Evolutionary conservation across 2,797 vertebrate genomes (phyloP).

Genomic region (Galago senegalensis): DNA sequence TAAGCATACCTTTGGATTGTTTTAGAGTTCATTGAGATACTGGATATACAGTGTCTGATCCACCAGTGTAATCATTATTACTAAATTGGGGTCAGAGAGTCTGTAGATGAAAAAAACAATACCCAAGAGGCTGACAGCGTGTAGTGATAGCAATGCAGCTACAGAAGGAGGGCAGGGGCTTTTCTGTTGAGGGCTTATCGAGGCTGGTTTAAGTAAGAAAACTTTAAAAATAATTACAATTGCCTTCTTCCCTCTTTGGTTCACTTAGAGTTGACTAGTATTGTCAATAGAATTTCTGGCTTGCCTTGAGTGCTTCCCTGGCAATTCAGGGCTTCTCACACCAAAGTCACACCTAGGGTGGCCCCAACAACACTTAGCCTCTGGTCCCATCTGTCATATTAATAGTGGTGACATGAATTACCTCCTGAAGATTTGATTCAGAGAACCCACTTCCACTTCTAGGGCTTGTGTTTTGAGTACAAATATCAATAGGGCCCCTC

Average conservation of each 20-base stretch:
- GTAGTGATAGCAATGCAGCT: neutral
- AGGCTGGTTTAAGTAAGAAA: constrained; percentile 37
- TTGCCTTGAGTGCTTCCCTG: neutral
- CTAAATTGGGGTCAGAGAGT: constrained; percentile 19
- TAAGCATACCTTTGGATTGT: neutral
- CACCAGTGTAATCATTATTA: neutral
- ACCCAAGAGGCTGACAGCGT: neutral
- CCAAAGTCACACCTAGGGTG: constrained; percentile 10
- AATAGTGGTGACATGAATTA: neutral
- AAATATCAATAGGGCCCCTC: constrained; percentile 55
- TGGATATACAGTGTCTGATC: neutral
- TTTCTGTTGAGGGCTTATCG: neutral
- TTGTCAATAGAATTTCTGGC: neutral
- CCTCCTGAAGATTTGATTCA: constrained; percentile 36
- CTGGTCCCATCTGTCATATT: constrained; percentile 58
- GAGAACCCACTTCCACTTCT: constrained; percentile 61
- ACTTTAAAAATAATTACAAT: constrained; percentile 43
- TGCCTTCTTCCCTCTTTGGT: neutral
- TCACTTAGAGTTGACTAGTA: neutral
- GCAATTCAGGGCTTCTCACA: constrained; percentile 11
- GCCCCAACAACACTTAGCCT: constrained; percentile 1
- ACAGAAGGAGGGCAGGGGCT: neutral
- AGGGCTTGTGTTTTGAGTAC: constrained; percentile 42
- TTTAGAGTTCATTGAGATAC: constrained; percentile 15
- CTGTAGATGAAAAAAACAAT: constrained; percentile 13